A percentile compares a stretch with the other conserved stretches of the same genome.
Evolutionary conservation across 2,113 vertebrate genomes (phyloP).

Genomic region (Dolichotis patagonum): DNA sequence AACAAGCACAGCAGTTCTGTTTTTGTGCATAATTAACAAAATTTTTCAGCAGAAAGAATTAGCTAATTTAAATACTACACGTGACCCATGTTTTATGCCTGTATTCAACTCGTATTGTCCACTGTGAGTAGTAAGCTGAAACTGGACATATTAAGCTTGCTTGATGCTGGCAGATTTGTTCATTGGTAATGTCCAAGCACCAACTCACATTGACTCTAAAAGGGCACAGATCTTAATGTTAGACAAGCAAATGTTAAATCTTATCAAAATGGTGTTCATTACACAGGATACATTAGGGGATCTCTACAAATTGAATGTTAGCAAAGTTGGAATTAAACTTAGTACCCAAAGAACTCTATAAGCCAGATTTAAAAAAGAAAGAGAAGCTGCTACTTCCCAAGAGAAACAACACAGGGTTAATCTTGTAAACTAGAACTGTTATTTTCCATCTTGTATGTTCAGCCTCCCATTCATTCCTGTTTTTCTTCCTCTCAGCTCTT

Average conservation of each 20-base stretch:
- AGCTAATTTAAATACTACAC: slow-evolving; percentile 24
- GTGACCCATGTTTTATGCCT: background rate
- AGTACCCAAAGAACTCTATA: background rate
- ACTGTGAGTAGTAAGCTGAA: background rate
- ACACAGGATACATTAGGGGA: background rate
- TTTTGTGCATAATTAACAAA: background rate
- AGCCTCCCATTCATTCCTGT: background rate
- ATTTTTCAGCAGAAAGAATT: background rate
- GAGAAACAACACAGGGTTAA: background rate
- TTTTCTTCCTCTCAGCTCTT: background rate
- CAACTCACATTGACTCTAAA: background rate
- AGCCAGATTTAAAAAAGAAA: background rate
- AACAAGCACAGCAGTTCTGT: background rate
- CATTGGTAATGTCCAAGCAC: background rate
- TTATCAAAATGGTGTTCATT: background rate
- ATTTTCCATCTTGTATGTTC: background rate
- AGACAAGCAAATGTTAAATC: slow-evolving; percentile 36
- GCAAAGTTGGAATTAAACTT: slow-evolving; percentile 45
- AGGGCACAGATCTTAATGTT: background rate
- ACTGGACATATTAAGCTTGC: background rate
- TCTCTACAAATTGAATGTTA: background rate
- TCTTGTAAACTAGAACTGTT: background rate
- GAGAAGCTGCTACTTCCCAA: background rate
- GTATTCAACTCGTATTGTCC: background rate
- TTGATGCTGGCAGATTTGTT: background rate